Percentiles rank a stretch among this genome's conserved stretches.
Evolutionary conservation across 2,797 vertebrate species (phyloP).

Genomic region (Myotis pilosus): DNA sequence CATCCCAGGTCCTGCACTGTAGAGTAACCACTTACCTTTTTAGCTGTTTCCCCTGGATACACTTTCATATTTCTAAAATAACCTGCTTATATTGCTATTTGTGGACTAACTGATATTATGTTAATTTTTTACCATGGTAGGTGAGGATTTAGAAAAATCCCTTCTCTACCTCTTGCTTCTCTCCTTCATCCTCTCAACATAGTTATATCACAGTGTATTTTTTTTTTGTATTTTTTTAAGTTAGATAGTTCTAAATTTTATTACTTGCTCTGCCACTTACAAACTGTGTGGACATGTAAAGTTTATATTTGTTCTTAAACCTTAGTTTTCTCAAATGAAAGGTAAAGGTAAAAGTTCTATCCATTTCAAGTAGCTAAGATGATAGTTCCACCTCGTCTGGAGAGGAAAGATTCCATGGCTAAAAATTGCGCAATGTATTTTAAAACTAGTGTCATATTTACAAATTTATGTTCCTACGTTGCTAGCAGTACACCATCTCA

Average conservation of each 20-base stretch:
- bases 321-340: conserved; percentile 17
- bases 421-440: background rate
- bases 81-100: background rate
- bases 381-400: background rate
- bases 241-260: background rate
- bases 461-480: background rate
- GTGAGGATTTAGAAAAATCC: background rate
- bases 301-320: background rate
- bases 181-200: background rate
- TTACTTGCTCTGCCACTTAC: background rate
- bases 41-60: background rate
- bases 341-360: background rate
- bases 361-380: background rate
- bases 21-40: background rate
- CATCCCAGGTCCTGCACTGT: background rate
- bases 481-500: background rate
- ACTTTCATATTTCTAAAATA: background rate
- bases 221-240: background rate
- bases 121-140: background rate
- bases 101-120: background rate
- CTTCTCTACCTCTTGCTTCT: background rate
- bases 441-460: background rate
- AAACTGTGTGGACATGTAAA: background rate
- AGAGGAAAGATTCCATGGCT: background rate
- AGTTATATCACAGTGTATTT: background rate